phyloP scores from a whole-genome alignment of 2,888 invertebrate genomes.

The Blomia tropicalis region DNA sequence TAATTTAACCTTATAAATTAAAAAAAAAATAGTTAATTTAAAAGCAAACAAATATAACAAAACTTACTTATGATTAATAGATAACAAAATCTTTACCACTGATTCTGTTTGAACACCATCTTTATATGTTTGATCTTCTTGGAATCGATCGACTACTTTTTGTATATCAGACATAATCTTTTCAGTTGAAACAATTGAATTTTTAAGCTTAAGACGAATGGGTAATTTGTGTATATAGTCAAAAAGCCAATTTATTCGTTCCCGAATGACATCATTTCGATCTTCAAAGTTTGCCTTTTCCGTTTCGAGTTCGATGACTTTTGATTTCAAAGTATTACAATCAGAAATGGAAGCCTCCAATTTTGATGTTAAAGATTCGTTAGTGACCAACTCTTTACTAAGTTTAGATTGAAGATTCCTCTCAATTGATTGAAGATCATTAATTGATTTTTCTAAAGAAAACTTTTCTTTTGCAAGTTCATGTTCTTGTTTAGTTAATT shows the following conservation, averaged over 20 bases:
- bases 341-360: not conserved
- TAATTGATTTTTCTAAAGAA: too few species aligned
- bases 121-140: not conserved
- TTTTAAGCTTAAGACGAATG: not conserved
- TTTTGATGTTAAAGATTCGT: too few species aligned
- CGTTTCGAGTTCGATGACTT: not conserved
- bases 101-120: not conserved
- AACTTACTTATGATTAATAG: not conserved
- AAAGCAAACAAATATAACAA: not conserved
- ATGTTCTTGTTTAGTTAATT: too few species aligned
- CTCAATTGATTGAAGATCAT: too few species aligned
- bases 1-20: not conserved
- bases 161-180: not conserved
- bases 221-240: not conserved
- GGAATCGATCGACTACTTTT: not conserved
- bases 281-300: not conserved
- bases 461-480: too few species aligned
- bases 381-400: too few species aligned
- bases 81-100: not conserved
- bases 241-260: not conserved
- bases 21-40: not conserved
- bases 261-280: not conserved
- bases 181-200: not conserved
- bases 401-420: too few species aligned
- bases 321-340: not conserved